These are phyloP conservation scores for Phocoena phocoena DNA, from an alignment of 2,113 vertebrate species.

Conservation along the genomic window DNA sequence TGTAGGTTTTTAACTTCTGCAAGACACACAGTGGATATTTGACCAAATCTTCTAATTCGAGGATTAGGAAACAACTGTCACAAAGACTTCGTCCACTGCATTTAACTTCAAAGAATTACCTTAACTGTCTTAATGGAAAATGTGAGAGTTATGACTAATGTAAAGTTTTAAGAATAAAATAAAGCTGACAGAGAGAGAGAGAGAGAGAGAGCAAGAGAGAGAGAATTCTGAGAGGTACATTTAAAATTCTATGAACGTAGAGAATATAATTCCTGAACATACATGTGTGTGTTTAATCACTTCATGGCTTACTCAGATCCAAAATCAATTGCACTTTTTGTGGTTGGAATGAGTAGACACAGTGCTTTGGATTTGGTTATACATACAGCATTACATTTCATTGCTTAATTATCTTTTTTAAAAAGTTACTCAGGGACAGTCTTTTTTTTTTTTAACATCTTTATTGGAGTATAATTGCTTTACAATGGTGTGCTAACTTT, in stretches of 20 bases:
- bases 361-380: not conserved
- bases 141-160: not conserved
- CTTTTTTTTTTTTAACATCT: not conserved
- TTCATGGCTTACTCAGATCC: not conserved
- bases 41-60: not conserved
- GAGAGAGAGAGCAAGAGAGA: not conserved
- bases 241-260: not conserved
- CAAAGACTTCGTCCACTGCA: not conserved
- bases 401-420: not conserved
- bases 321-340: not conserved
- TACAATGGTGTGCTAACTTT: too few relatives aligned
- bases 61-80: not conserved
- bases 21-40: not conserved
- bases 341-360: not conserved
- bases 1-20: not conserved
- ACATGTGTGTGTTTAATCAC: not conserved
- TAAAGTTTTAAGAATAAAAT: constrained; percentile 22
- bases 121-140: not conserved
- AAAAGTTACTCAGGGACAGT: not conserved
- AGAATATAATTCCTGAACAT: not conserved
- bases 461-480: too few relatives aligned
- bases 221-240: not conserved
- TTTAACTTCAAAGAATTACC: not conserved
- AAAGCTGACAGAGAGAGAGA: not conserved
- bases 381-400: not conserved